phyloP scores from a whole-genome alignment of 2,113 vertebrate species.

The Myrmecophaga tridactyla region DNA sequence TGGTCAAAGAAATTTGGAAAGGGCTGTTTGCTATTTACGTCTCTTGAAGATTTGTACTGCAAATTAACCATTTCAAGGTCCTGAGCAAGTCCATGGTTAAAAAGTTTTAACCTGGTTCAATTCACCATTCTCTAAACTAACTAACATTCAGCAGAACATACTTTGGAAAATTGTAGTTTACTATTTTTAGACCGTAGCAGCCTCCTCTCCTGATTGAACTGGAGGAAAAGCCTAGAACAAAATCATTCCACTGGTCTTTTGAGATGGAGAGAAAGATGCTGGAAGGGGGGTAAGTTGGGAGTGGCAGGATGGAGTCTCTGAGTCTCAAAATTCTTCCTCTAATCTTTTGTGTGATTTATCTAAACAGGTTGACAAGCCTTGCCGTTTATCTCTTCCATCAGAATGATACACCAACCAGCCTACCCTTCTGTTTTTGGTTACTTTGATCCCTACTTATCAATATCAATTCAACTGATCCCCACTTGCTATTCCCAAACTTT shows the following conservation, averaged over 20 bases:
- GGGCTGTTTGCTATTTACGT: not conserved
- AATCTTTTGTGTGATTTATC: not conserved
- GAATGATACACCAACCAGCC: not conserved
- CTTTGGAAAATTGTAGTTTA: not conserved
- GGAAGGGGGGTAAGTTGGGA: too few relatives aligned
- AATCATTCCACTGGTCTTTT: not conserved
- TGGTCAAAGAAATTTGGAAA: not conserved
- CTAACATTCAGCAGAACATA: not conserved
- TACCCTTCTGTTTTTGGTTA: not conserved
- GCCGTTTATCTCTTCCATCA: not conserved
- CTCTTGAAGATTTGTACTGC: not conserved
- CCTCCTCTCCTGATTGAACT: not conserved
- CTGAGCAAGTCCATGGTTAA: not conserved
- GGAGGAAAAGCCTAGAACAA: not conserved
- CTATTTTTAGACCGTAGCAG: not conserved
- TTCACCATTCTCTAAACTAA: not conserved
- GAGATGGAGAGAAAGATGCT: not conserved
- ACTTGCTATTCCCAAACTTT: slow-evolving; percentile 17
- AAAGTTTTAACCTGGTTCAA: not conserved
- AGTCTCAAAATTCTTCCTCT: not conserved
- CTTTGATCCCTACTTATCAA: not conserved
- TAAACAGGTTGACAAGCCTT: not conserved
- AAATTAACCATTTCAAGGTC: not conserved
- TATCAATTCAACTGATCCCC: not conserved
- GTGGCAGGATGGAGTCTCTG: not conserved